Evolutionary conservation across 2,797 vertebrate genomes (phyloP).

Genomic region (Tachyglossus aculeatus): DNA sequence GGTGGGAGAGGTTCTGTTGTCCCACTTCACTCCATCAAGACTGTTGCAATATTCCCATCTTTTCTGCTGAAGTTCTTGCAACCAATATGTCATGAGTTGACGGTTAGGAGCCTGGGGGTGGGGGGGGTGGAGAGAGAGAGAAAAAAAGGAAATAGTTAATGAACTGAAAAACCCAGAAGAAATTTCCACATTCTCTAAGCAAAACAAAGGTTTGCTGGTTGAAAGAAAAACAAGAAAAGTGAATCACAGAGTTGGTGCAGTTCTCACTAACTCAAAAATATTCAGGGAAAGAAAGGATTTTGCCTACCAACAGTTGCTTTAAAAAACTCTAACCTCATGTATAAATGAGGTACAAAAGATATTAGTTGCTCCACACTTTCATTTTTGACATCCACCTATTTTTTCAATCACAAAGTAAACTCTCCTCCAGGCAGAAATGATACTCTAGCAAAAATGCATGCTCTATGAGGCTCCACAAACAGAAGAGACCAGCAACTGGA

Average conservation of each 20-base stretch:
- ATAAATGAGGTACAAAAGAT: not conserved
- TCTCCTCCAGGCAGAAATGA: not conserved
- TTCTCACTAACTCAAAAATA: not conserved
- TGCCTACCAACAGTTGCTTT: too few species aligned
- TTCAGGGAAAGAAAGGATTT: too few species aligned
- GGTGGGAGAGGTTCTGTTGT: constrained; percentile 80
- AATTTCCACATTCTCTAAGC: not conserved
- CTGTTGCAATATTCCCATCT: constrained; percentile 94
- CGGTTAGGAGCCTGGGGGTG: constrained; percentile 83
- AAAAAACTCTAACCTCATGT: not conserved
- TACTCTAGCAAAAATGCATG: not conserved
- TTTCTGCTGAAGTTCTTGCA: constrained; percentile 96
- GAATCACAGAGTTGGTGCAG: not conserved
- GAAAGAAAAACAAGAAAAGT: not conserved
- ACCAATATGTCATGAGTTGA: constrained; percentile 93
- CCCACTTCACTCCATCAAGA: constrained; percentile 76
- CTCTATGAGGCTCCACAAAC: too few species aligned
- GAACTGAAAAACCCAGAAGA: not conserved
- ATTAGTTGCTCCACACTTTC: not conserved
- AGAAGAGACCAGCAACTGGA: too few species aligned
- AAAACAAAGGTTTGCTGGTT: not conserved
- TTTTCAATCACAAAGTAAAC: not conserved
- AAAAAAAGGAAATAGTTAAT: not conserved
- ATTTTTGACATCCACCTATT: too few species aligned
- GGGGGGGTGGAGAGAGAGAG: rapidly evolving